Evolutionary conservation across 2,888 invertebrate species (phyloP).

Genomic region (Aricia artaxerxes): DNA sequence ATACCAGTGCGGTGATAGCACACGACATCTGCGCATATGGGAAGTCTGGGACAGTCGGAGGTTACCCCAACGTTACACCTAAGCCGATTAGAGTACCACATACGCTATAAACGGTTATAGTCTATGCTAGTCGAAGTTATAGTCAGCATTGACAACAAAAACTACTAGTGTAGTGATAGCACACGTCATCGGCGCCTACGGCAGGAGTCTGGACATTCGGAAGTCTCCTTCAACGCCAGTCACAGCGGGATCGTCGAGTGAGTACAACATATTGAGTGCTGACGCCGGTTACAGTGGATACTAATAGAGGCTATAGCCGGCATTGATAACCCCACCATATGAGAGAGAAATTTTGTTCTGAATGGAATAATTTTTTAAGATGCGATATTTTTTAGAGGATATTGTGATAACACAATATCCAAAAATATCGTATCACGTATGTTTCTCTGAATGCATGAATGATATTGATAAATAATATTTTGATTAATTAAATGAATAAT

Average conservation of each 20-base stretch:
- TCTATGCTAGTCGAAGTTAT: background rate
- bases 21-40: too few species aligned
- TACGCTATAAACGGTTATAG: too few species aligned
- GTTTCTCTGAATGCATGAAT: background rate
- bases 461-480: background rate
- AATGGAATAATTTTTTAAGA: too few species aligned
- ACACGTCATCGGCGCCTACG: slow-evolving; percentile 79
- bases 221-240: slow-evolving; percentile 81
- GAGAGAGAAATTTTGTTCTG: too few species aligned
- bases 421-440: too few species aligned
- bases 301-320: slow-evolving; percentile 62
- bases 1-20: too few species aligned
- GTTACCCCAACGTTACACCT: too few species aligned
- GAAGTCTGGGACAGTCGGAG: too few species aligned
- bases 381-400: too few species aligned
- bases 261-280: slow-evolving; percentile 47
- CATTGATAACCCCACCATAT: slow-evolving; percentile 49
- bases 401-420: too few species aligned
- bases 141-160: slow-evolving; percentile 52
- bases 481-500: background rate
- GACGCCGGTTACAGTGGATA: slow-evolving; percentile 46
- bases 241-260: slow-evolving; percentile 74
- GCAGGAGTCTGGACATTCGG: slow-evolving; percentile 84
- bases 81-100: too few species aligned
- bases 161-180: slow-evolving; percentile 52